Evolutionary conservation across 1,140 invertebrate species (phyloP), one percentile per base, ranked within the genome.

Genomic region (Campoletis sonorensis): DNA sequence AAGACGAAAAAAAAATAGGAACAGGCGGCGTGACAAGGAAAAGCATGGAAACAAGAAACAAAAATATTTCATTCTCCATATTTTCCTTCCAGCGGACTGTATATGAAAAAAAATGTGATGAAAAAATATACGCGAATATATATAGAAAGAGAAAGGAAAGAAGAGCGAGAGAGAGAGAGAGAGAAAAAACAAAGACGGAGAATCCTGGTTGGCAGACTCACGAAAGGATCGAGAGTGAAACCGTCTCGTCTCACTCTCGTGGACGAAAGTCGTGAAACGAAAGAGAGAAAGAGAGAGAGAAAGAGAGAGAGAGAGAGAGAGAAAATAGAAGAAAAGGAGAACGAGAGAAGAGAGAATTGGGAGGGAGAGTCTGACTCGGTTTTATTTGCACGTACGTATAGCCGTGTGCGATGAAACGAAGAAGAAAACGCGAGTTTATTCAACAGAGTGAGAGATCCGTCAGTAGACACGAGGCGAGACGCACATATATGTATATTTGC

Each of bases 351-450:
- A n/a, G n/a, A n/a, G n/a, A n/a, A n/a, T n/a, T n/a, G n/a, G n/a
- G 54, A 21, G 54, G 18, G 54, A 37, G 30, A 40, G 68, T 21
- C 54, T 58, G 54, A 58, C 54, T 58, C 54, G 54, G 40, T 23
- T n/a, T 58, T 58, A 58, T 58, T 58, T 58, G 21, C 54, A 21
- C 21, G 54, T 58, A 58, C 40, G 16, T 21, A n/a, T 58, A 21
- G 13, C 4, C 15, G 68, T 40, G 68, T 0, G 18, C 68, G 27
- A 16, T 71, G 27, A 18, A 71, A 71, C 68, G 68, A 71, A 27
- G 68, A 37, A 71, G 68, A 71, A 37, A 71, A 37, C 4, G 64
- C 64, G 23, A 68, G 68, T 71, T 71, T 71, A 71, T 71, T 71
- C 33, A 71, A 71, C 68, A 33, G 68, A 71, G 68, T 33, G 68